Evolutionary conservation across 1,140 invertebrate species (phyloP), one percentile per base, ranked within the genome.

Genomic region (Procambarus clarkii): DNA sequence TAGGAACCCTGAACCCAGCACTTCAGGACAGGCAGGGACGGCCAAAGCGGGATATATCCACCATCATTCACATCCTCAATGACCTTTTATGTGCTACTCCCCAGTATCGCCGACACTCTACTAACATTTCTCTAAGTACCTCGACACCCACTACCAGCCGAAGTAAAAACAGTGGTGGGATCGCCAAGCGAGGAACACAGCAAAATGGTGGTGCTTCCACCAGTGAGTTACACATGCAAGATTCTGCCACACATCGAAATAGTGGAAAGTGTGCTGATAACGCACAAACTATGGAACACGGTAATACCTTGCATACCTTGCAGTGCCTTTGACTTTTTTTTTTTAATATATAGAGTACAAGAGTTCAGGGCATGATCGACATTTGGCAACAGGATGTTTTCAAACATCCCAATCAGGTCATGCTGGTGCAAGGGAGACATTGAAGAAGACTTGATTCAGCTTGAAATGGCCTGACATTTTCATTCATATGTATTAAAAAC

Each of bases 61-160:
- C 98, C 21, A 98, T 99, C 84, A 98, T 99, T 88, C 98, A 99
- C 94, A 99, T 99, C 94, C 95, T 99, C 45, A 99, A 99, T 94
- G 98, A 99, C 95, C 95, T 99, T 92, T 95, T 99, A 45, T 98
- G 97, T 94, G 97, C 98, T 74, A 97, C 97, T 74, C 97, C 98
- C 45, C 94, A 95, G 86, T 95, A 95, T 93, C 92, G 93, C 71
- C 92, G 87, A 24, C 92, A 92, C 83, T 86, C 87, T 44, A 81
- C 69, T 76, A 88, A 71, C 58, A 86, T 78, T 71, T 83, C 87
- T 95, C 95, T 98, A 92, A 95, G 98, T 44, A 98, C 97, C 94
- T 97, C 97, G 69, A 97, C 98, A 45, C 94, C 95, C 83, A 95
- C 95, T 92, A 90, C 92, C 64, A 86, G 77, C 88, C 77, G 58